phyloP scores from a whole-genome alignment of 2,888 invertebrate genomes.

The Acholoe squamosa region DNA sequence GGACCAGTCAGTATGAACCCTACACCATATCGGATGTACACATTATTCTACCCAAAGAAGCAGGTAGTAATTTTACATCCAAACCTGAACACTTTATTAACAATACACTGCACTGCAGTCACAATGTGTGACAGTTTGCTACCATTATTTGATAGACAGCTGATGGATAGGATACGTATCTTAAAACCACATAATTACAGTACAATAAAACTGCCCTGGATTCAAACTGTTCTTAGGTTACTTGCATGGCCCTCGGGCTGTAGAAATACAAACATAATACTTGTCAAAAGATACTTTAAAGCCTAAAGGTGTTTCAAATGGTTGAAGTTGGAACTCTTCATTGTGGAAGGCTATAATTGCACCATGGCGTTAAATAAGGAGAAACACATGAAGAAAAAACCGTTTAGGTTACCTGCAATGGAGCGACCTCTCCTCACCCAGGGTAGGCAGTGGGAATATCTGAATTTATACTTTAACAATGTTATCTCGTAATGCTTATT shows the following conservation, averaged over 20 bases:
- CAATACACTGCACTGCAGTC: too few species aligned
- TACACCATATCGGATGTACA: too few species aligned
- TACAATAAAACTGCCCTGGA: neutral
- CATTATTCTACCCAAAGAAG: too few species aligned
- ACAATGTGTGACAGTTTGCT: too few species aligned
- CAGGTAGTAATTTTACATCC: too few species aligned
- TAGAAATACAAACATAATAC: neutral
- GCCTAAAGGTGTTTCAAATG: neutral
- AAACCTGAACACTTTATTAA: too few species aligned
- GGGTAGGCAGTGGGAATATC: neutral
- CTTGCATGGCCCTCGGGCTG: neutral
- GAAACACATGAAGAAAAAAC: neutral
- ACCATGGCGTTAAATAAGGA: neutral
- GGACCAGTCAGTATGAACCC: too few species aligned
- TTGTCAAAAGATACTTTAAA: neutral
- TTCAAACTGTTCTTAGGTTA: neutral
- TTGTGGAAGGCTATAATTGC: neutral
- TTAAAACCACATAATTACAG: neutral
- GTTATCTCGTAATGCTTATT: neutral
- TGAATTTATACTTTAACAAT: neutral
- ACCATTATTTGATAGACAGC: too few species aligned
- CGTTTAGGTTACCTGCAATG: neutral
- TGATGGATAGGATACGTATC: neutral
- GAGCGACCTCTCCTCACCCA: neutral
- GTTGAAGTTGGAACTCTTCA: neutral